These are phyloP conservation scores for Apostichopus leukothele DNA, from an alignment of 53 echinoderm and acorn worm species.

Conservation along the genomic window DNA sequence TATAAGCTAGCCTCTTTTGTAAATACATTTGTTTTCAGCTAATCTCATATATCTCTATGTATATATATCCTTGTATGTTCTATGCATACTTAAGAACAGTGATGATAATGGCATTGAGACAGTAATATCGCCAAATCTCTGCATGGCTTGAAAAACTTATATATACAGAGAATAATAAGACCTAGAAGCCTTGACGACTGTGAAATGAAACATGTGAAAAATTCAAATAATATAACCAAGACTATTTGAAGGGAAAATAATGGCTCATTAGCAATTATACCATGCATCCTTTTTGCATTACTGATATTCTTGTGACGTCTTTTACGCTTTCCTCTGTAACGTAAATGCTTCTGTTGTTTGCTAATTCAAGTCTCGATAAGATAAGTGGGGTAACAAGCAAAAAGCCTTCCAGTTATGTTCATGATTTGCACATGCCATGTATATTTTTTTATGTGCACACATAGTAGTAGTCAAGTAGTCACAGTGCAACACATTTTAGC, in stretches of 20 bases:
- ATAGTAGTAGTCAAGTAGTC: too few species aligned
- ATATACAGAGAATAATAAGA: too few species aligned
- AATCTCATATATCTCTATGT: too few species aligned
- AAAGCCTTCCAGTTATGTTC: too few species aligned
- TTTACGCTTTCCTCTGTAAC: neutral
- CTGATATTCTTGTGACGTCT: neutral
- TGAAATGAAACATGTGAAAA: neutral
- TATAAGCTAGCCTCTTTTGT: too few species aligned
- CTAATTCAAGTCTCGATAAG: neutral
- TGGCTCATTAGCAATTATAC: neutral
- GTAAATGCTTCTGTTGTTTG: neutral
- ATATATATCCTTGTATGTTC: too few species aligned
- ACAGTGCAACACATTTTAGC: too few species aligned
- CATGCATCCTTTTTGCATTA: neutral
- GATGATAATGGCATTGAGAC: too few species aligned
- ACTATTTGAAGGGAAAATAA: neutral
- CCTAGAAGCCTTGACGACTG: neutral
- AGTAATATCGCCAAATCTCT: neutral
- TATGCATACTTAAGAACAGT: too few species aligned
- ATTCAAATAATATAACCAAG: neutral
- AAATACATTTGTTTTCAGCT: too few species aligned
- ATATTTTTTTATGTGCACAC: too few species aligned
- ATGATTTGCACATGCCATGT: too few species aligned
- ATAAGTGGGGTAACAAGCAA: neutral
- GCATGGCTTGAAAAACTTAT: neutral